Evolutionary conservation across 2,797 vertebrate genomes (phyloP).

Genomic region (Crenichthys baileyi): DNA sequence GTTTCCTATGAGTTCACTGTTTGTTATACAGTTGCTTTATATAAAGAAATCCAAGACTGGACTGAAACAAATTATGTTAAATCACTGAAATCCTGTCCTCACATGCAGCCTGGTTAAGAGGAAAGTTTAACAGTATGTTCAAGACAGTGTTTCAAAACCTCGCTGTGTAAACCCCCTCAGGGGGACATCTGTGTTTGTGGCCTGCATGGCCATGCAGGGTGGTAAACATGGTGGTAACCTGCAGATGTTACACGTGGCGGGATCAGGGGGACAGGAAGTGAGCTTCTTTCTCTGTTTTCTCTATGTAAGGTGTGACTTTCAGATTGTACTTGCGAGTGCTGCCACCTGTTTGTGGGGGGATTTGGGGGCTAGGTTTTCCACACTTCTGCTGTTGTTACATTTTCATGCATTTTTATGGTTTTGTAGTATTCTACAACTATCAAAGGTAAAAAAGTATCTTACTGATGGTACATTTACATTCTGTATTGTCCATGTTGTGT

Average conservation of each 20-base stretch:
- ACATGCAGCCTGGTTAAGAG: too few relatives aligned
- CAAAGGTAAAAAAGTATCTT: not conserved
- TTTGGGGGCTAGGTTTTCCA: not conserved
- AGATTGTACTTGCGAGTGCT: conserved; percentile 22
- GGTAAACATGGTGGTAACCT: not conserved
- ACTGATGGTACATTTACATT: too few relatives aligned
- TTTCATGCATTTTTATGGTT: not conserved
- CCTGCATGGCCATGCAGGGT: not conserved
- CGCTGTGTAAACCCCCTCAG: conserved; percentile 45
- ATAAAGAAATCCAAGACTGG: not conserved
- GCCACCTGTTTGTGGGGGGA: conserved; percentile 46
- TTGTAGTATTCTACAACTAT: not conserved
- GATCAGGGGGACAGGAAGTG: not conserved
- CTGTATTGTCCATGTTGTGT: not conserved
- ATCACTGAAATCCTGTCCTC: not conserved
- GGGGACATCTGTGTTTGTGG: conserved; percentile 34
- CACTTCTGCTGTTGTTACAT: not conserved
- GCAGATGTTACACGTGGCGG: conserved; percentile 8
- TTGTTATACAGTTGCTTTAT: not conserved
- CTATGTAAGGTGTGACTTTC: not conserved
- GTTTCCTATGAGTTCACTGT: too few relatives aligned
- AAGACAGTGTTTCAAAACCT: not conserved
- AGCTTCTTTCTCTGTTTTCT: not conserved
- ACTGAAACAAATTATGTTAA: not conserved
- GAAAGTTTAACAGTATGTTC: not conserved